Base-by-base conservation (phyloP, 2,113 vertebrate species). In the Danionella cerebrum region DNA sequence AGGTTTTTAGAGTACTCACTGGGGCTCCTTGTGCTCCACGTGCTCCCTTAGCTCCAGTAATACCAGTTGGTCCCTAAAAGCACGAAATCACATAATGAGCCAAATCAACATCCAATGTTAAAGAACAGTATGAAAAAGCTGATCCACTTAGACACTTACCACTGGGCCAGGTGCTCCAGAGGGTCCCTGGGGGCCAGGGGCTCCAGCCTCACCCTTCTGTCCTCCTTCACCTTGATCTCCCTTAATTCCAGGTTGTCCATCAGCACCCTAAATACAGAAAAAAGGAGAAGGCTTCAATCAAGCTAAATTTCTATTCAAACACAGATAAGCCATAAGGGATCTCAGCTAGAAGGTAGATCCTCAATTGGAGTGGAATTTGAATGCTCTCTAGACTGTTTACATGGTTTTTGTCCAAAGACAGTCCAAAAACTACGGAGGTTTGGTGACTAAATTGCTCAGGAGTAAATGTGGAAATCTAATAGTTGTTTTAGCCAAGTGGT, bases 161-260 rank as follows among this genome's bases (percentile, higher is more conserved):
- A 94, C 91, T 1, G 96, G 96, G n/a, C 96, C 96, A 0, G 95
- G 95, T 58, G 96, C 94, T 0, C 96, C 96, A 0, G 96, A 97
- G 55, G 94, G 91, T 55, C 96, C 96, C 75, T 98, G 96, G 68
- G 94, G 92, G 73, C 96, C 96, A 0, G 89, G 86, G 68, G 90
- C 24, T 9, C 96, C 96, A 1, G 89, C 83, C 0, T 98, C 92
- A 4, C 95, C 96, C 80, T 98, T 98, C 84, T 95, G 96, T 60
- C 96, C 96, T 0, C 80, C 39, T 52, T 95, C 93, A 47, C 96
- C 96, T 21, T 92, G 83, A 51, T 98, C 96, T n/a, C 95, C 96
- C 82, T 98, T 98, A 63, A 85, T 81, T 67, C 96, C 96, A 1
- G 94, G 90, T 76, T 98, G 96, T 66, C 96, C 96, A 12, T 98